Evolutionary conservation across 2,797 vertebrate genomes (phyloP).

Genomic region (Geotrypetes seraphini): DNA sequence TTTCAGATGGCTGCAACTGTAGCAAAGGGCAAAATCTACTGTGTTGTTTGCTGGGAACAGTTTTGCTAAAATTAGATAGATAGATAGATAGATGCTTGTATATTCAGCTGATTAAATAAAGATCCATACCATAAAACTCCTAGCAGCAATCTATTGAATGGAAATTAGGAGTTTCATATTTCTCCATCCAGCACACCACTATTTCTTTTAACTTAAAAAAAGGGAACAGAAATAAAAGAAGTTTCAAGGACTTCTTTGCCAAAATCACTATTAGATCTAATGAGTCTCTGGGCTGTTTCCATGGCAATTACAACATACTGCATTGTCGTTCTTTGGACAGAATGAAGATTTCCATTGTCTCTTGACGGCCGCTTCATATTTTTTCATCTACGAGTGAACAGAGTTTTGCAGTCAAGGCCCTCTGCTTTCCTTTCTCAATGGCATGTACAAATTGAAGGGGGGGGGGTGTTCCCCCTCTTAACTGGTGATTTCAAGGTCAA

Average conservation of each 20-base stretch:
- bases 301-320: slow-evolving; percentile 46
- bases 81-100: too few species aligned
- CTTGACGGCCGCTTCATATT: slow-evolving; percentile 28
- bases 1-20: accelerated
- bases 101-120: slow-evolving; percentile 13
- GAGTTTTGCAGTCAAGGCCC: too few species aligned
- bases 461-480: too few species aligned
- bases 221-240: slow-evolving; percentile 48
- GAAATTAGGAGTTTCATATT: slow-evolving; percentile 17
- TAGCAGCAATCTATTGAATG: slow-evolving; percentile 9
- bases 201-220: slow-evolving; percentile 37
- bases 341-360: slow-evolving; percentile 51
- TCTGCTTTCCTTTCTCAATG: too few species aligned
- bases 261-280: slow-evolving; percentile 42
- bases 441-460: too few species aligned
- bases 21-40: not conserved
- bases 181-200: slow-evolving; percentile 19
- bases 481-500: too few species aligned
- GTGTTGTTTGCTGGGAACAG: slow-evolving; percentile 5
- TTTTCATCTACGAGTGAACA: too few species aligned
- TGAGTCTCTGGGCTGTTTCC: slow-evolving; percentile 45
- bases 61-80: not conserved
- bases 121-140: accelerated
- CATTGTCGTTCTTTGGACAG: slow-evolving; percentile 42
- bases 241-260: slow-evolving; percentile 47